phyloP scores from a whole-genome alignment of 2,113 vertebrate species.

The Poeciliopsis retropinna region DNA sequence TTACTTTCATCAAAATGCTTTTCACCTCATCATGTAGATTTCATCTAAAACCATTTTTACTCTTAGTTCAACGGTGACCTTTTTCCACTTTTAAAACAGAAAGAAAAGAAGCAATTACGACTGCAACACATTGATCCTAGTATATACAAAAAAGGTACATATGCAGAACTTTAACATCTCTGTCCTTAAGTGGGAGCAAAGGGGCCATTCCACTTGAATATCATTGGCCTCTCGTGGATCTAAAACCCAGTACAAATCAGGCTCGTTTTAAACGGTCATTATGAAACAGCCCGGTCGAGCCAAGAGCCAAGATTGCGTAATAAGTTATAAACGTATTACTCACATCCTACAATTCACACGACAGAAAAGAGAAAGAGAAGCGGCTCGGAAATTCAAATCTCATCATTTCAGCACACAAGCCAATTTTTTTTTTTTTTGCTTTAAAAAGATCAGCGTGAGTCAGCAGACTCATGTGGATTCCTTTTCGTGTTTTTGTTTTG shows the following conservation, averaged over 20 bases:
- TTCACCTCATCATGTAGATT: neutral
- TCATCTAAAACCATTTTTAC: neutral
- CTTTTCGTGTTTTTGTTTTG: conserved; percentile 6
- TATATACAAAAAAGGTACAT: neutral
- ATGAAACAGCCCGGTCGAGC: conserved; percentile 18
- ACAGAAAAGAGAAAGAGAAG: conserved; percentile 18
- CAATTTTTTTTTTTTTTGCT: conserved; percentile 1
- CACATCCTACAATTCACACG: conserved; percentile 5
- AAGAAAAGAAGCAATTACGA: neutral
- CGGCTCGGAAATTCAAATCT: conserved; percentile 23
- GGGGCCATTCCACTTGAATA: neutral
- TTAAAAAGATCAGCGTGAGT: conserved; percentile 22
- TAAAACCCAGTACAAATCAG: conserved; percentile 26
- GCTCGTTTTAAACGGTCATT: conserved; percentile 17
- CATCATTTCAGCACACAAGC: conserved; percentile 10
- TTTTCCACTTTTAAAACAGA: conserved; percentile 1
- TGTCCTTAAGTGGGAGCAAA: conserved; percentile 2
- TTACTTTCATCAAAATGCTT: neutral
- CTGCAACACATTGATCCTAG: neutral
- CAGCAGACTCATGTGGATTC: neutral
- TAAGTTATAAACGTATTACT: conserved; percentile 2
- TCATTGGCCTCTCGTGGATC: conserved; percentile 15
- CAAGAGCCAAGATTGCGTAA: conserved; percentile 31
- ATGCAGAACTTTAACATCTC: conserved; percentile 7
- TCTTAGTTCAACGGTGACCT: neutral